A percentile compares a stretch with the other conserved stretches of the same genome.
These are phyloP conservation scores for Rhyacophila brunnea DNA, from an alignment of 1,140 invertebrate genomes.

Conservation along the genomic window DNA sequence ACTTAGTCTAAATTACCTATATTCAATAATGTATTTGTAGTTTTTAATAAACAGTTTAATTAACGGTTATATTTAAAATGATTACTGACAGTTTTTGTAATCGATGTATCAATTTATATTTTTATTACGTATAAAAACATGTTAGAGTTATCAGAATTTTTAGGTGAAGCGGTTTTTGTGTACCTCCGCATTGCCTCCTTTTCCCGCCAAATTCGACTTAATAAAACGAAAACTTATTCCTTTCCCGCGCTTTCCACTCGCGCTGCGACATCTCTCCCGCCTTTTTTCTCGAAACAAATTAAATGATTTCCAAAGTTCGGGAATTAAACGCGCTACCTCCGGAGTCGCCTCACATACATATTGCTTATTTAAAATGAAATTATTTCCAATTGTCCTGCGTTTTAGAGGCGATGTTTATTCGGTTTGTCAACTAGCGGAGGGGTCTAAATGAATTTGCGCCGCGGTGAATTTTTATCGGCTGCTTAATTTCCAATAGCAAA, in stretches of 20 bases:
- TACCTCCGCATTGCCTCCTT: slow-evolving; percentile 14
- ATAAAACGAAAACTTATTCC: slow-evolving; percentile 12
- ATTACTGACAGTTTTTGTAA: no score
- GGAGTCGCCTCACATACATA: neutral
- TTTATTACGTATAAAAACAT: no score
- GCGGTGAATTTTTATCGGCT: no score
- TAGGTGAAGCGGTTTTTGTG: neutral
- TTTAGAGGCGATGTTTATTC: neutral
- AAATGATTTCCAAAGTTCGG: slow-evolving; percentile 9
- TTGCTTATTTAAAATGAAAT: neutral
- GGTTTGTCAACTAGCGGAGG: neutral
- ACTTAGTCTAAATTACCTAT: no score
- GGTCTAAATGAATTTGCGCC: no score
- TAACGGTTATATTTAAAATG: no score
- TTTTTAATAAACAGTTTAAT: no score
- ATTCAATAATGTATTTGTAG: no score
- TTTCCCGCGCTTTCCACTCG: neutral
- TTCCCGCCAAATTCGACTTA: slow-evolving; percentile 23
- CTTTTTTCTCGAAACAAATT: slow-evolving; percentile 8
- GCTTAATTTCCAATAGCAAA: no score
- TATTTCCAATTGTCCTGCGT: neutral
- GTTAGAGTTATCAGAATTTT: no score
- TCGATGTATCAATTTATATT: no score
- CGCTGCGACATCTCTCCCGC: neutral
- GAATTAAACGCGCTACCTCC: slow-evolving; percentile 2